Percentiles rank a stretch among this genome's conserved stretches.
Conservation (phyloP, 2,113 vertebrate genomes). For the Cyrtonyx montezumae region DNA sequence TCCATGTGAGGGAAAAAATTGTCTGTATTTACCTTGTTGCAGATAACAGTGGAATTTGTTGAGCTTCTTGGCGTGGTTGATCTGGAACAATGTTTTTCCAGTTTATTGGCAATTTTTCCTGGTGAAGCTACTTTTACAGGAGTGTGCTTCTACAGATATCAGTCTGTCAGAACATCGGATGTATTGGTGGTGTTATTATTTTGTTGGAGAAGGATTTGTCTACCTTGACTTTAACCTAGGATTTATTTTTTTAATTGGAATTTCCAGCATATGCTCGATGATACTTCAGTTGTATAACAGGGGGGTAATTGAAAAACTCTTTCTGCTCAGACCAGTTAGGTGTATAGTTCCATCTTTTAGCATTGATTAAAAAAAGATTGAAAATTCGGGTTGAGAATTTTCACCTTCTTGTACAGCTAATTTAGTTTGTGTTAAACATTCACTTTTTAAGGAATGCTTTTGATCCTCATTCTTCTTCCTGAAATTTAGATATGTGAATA, state of each 20-base stretch:
- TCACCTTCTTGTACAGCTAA: not conserved
- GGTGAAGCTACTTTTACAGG: not conserved
- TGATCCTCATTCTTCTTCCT: not conserved
- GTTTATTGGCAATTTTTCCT: not conserved
- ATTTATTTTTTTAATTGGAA: not conserved
- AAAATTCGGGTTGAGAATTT: not conserved
- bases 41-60: not conserved
- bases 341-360: not conserved
- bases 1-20: not conserved
- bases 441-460: not conserved
- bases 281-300: fast-evolving
- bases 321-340: not conserved
- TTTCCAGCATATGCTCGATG: not conserved
- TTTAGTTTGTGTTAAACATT: not conserved
- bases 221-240: not conserved
- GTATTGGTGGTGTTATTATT: not conserved
- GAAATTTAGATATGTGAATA: not conserved
- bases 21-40: not conserved
- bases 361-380: not conserved
- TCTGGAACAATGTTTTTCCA: not conserved
- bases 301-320: not conserved
- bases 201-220: not conserved
- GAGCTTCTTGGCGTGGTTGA: not conserved
- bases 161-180: not conserved
- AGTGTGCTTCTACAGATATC: not conserved